Percentiles rank a stretch among this genome's conserved stretches.
phyloP scores from a whole-genome alignment of 2,797 vertebrate genomes.

The Spinus olivaceus region DNA sequence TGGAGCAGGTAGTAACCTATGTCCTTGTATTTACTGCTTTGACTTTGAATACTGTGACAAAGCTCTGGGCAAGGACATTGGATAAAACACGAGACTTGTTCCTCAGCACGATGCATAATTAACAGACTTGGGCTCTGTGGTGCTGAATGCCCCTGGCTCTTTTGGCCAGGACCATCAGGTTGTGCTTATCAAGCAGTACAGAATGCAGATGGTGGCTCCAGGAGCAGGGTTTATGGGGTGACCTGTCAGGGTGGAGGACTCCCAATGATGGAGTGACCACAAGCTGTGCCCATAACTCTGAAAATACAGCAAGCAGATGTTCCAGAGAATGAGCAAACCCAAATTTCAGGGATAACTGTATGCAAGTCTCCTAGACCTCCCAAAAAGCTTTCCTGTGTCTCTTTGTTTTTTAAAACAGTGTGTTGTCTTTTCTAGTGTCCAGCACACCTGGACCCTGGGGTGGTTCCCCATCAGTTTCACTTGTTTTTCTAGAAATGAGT shows the following conservation, averaged over 20 bases:
- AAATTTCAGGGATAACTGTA: neutral
- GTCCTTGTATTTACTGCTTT: neutral
- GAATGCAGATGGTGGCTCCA: neutral
- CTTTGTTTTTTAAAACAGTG: neutral
- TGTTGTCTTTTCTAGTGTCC: neutral
- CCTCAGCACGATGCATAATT: rapidly evolving
- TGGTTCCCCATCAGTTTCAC: neutral
- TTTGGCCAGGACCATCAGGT: neutral
- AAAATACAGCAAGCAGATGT: neutral
- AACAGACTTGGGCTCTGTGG: neutral
- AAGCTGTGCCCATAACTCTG: neutral
- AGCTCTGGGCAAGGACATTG: neutral
- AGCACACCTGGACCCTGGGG: neutral
- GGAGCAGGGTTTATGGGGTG: neutral
- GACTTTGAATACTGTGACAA: neutral
- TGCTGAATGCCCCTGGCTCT: neutral
- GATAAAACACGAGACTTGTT: neutral
- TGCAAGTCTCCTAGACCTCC: neutral
- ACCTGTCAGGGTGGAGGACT: neutral
- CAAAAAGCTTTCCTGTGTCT: neutral
- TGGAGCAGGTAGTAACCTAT: neutral
- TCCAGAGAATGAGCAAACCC: neutral
- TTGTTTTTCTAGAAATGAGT: neutral
- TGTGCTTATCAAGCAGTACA: neutral
- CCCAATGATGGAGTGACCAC: rapidly evolving